Conservation (phyloP, 2,113 vertebrate species). For the Brachypodius melanocephalos region DNA sequence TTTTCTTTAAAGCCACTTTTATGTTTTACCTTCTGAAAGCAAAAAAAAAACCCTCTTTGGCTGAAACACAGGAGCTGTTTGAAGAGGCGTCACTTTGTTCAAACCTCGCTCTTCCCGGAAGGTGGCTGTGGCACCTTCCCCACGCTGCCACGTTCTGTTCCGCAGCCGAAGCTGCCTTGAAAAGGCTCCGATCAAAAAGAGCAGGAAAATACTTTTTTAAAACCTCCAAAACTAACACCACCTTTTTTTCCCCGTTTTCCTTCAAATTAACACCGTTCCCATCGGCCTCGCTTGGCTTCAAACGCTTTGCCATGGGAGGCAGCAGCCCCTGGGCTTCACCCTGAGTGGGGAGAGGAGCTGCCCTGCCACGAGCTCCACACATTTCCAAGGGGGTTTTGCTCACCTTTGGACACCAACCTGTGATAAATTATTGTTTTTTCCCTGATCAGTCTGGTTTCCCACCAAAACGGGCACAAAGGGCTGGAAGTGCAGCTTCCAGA, state of each 20-base stretch:
- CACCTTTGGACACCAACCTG: not conserved
- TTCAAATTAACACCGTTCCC: not conserved
- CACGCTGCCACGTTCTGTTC: not conserved
- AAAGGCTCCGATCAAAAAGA: not conserved
- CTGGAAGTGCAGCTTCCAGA: too few species aligned
- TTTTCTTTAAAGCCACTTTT: not conserved
- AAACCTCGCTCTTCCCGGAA: not conserved
- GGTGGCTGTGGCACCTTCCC: not conserved
- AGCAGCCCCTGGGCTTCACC: not conserved
- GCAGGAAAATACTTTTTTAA: not conserved
- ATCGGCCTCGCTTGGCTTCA: fast-evolving
- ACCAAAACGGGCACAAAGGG: too few species aligned
- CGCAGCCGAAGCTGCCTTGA: not conserved
- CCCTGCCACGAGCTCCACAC: not conserved
- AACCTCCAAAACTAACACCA: not conserved
- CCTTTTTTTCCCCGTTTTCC: not conserved
- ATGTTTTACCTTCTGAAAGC: not conserved
- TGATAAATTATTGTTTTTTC: not conserved
- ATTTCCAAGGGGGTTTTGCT: not conserved
- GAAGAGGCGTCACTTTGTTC: constrained; percentile 37
- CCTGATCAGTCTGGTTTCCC: not conserved
- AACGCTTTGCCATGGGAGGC: not conserved
- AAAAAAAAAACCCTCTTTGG: not conserved
- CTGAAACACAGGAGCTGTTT: not conserved
- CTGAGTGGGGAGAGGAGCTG: not conserved